phyloP scores from a whole-genome alignment of 2,888 invertebrate species.

The Zootermopsis nevadensis region DNA sequence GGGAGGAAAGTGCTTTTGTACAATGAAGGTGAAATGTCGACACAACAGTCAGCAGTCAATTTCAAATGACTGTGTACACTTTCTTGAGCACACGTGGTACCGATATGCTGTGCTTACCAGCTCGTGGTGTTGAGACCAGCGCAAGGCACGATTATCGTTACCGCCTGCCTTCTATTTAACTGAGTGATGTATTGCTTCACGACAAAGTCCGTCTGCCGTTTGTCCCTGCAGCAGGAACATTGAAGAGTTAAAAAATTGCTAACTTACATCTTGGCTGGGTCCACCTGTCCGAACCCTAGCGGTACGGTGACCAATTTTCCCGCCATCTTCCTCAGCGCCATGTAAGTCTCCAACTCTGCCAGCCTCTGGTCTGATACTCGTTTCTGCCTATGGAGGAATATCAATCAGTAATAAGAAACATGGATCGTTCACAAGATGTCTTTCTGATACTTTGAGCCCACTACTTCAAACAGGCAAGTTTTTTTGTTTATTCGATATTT shows the following conservation, averaged over 20 bases:
- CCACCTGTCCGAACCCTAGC: conserved; percentile 66
- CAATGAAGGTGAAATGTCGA: too few relatives aligned
- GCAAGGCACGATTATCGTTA: too few relatives aligned
- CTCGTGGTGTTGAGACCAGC: too few relatives aligned
- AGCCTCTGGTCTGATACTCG: conserved; percentile 70
- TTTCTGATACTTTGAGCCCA: neutral
- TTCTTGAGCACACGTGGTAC: neutral
- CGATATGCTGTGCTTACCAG: too few relatives aligned
- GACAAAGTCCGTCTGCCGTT: too few relatives aligned
- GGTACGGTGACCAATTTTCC: conserved; percentile 66
- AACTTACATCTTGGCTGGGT: conserved; percentile 69
- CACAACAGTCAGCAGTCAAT: too few relatives aligned
- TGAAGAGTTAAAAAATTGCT: neutral
- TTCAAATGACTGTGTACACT: neutral
- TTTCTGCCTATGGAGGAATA: conserved; percentile 62
- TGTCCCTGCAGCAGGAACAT: neutral
- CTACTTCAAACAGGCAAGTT: neutral
- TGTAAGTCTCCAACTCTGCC: conserved; percentile 69
- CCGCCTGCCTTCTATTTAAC: too few relatives aligned
- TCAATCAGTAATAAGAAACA: neutral
- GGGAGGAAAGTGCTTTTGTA: too few relatives aligned
- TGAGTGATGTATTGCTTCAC: too few relatives aligned
- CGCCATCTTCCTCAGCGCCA: conserved; percentile 66
- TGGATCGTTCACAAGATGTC: too few relatives aligned
- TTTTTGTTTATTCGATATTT: neutral